Evolutionary conservation across 1,140 invertebrate species (phyloP).

Genomic region (Brachionus sp.): DNA sequence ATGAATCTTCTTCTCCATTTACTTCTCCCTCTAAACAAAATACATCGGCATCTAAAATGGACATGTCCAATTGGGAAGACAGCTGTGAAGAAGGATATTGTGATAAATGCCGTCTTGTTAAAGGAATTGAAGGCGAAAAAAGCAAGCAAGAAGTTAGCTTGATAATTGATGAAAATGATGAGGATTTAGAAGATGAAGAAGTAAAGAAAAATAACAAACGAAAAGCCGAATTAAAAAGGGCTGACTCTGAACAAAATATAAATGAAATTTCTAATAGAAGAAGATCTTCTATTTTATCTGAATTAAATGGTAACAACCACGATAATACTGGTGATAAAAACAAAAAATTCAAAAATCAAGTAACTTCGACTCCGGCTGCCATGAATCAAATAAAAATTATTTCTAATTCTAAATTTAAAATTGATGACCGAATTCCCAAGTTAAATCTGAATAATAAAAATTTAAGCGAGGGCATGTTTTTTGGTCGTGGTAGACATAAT

Average conservation of each 20-base stretch:
- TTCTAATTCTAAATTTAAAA: background rate
- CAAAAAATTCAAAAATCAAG: conserved; percentile 39
- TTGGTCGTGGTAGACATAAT: background rate
- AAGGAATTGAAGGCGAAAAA: background rate
- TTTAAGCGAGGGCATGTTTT: conserved; percentile 18
- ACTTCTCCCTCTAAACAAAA: background rate
- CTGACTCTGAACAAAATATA: conserved; percentile 13
- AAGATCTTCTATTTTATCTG: conserved; percentile 17
- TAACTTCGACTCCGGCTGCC: conserved; percentile 21
- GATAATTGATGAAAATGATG: background rate
- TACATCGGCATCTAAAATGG: background rate
- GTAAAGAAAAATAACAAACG: conserved; percentile 6
- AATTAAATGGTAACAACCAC: background rate
- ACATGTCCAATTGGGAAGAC: background rate
- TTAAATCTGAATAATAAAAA: background rate
- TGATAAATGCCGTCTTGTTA: background rate
- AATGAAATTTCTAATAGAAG: background rate
- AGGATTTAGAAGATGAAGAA: background rate
- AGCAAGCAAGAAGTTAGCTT: conserved; percentile 12
- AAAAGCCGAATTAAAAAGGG: background rate
- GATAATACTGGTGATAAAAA: background rate
- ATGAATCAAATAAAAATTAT: background rate
- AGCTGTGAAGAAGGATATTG: background rate
- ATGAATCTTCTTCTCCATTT: background rate
- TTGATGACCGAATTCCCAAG: background rate